Evolutionary conservation across 1,140 invertebrate species (phyloP).

Genomic region (Nylanderia fulva): DNA sequence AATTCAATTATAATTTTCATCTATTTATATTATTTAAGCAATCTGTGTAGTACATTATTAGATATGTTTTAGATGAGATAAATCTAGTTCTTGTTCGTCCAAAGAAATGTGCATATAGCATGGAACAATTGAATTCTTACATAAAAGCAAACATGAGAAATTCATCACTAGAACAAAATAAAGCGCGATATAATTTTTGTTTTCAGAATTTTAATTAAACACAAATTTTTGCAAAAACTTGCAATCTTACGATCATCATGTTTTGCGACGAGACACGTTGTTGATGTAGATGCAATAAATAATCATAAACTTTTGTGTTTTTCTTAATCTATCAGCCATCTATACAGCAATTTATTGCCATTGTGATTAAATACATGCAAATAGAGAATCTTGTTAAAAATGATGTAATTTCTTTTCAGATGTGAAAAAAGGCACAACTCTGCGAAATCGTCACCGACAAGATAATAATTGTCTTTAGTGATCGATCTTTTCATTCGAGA

Average conservation of each 20-base stretch:
- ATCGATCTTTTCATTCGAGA: not conserved
- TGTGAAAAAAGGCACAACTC: not conserved
- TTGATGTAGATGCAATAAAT: conserved; percentile 10
- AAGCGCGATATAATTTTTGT: not conserved
- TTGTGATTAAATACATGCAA: not conserved
- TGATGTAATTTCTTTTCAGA: not conserved
- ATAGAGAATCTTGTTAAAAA: conserved; percentile 2
- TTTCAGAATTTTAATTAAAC: conserved; percentile 26
- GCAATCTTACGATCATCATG: conserved; percentile 8
- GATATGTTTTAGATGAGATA: not conserved
- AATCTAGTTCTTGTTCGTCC: conserved; percentile 9
- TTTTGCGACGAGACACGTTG: conserved; percentile 43
- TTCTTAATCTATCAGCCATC: not conserved
- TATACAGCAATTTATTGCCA: not conserved
- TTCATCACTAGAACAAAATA: not conserved
- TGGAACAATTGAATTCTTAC: not conserved
- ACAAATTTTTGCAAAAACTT: not conserved
- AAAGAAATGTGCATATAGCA: not conserved
- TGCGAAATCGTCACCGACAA: not conserved
- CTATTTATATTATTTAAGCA: conserved; percentile 3
- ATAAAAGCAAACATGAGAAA: not conserved
- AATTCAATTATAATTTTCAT: not conserved
- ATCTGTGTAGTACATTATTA: conserved; percentile 21
- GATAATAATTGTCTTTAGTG: not conserved
- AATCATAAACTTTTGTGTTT: conserved; percentile 23